Conservation (phyloP, 2,797 vertebrate species). For the Psittacula derbiana region DNA sequence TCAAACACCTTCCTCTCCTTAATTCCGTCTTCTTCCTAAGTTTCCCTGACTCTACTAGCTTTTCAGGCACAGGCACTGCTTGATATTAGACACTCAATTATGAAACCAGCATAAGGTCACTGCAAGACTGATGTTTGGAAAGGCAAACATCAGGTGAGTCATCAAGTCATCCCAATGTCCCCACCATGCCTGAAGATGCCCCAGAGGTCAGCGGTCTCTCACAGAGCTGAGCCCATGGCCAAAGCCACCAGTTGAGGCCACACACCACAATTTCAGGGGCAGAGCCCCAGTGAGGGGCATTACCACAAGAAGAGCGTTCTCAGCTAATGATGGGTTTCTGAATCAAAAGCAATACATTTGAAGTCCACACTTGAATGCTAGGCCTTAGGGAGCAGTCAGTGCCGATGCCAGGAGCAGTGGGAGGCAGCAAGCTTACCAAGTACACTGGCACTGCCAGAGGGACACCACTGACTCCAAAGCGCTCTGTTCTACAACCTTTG, state of each 20-base stretch:
- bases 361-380: background rate
- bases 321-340: background rate
- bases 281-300: background rate
- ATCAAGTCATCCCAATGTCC: background rate
- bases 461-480: background rate
- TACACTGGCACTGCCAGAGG: accelerated
- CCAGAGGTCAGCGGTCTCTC: background rate
- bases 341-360: background rate
- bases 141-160: background rate
- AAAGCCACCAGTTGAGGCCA: constrained; percentile 6
- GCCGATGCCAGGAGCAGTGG: accelerated
- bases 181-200: accelerated
- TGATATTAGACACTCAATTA: background rate
- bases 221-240: background rate
- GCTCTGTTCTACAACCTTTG: background rate
- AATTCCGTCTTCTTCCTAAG: background rate
- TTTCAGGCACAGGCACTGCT: background rate
- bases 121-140: background rate
- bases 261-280: background rate
- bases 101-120: background rate
- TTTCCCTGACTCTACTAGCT: background rate
- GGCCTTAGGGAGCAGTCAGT: background rate
- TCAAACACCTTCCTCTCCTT: background rate
- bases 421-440: background rate
- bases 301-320: background rate